Base-by-base conservation (phyloP, 2,888 invertebrate genomes). In the Meloe dianella region DNA sequence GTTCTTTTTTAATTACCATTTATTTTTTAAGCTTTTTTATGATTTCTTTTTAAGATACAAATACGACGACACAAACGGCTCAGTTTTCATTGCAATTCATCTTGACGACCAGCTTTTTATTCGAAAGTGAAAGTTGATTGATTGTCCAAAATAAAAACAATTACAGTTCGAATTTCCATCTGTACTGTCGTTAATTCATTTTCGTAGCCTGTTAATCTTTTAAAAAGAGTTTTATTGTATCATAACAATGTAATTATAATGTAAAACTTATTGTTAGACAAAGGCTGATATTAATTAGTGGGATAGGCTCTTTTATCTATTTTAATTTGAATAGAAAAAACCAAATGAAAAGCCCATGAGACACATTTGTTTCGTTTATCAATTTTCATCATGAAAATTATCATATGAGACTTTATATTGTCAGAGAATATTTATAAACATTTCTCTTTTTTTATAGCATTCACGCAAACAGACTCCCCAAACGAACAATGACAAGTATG, bases 241-340 rank as follows among this genome's bases (percentile, higher is more conserved):
- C 17, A 41, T 41, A n/a, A 17, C 17, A 41, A 7, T 41, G 2
- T 5, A 51, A 51, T 51, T 22, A 51, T 22, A 22, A 51, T n/a
- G 12, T 2, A 32, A 29, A 32, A 9, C 1, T 38, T 51, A 51
- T 20, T 22, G 22, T 20, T 47, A 17, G 20, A 9, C n/a, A 22
- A 10, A 51, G 4, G 20, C 12, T 9, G 51, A 14, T 17, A 41
- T 41, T 41, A n/a, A 41, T n/a, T n/a, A 41, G 9, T 32, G 32
- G 41, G 41, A 17, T 17, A n/a, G 41, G n/a, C 17, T 41, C 17
- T 51, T 51, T 47, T 22, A 22, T 51, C 22, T 51, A 20, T 51
- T 51, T 51, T 51, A 51, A 51, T 51, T 51, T 51, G 12, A 51
- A 51, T 51, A 51, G 12, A 51, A n/a, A n/a, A n/a, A n/a, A n/a